A percentile compares a stretch with the other conserved stretches of the same genome.
These are phyloP conservation scores for Glaucomys volans DNA, from an alignment of 2,113 vertebrate species.

Conservation along the genomic window DNA sequence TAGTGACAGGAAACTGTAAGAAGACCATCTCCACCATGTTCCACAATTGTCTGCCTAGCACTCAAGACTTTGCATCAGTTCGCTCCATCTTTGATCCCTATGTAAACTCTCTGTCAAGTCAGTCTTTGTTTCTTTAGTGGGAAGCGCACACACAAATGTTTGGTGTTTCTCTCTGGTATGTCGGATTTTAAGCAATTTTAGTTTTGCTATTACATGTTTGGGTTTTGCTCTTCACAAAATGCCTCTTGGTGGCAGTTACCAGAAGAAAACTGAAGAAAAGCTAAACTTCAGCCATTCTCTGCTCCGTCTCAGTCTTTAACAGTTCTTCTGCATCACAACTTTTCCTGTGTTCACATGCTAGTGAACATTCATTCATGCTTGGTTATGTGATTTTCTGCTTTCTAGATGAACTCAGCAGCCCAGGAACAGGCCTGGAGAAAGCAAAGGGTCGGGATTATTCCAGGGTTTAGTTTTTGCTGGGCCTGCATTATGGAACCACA, in stretches of 20 bases:
- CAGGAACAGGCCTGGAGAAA: background rate
- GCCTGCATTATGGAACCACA: background rate
- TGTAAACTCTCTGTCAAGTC: background rate
- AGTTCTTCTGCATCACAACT: background rate
- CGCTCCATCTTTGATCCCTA: background rate
- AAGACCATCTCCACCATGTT: background rate
- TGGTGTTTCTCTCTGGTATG: conserved; percentile 35
- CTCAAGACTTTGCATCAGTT: background rate
- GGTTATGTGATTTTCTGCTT: background rate
- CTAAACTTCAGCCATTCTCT: background rate
- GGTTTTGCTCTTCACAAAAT: conserved; percentile 42
- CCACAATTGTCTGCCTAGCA: background rate
- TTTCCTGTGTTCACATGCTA: background rate
- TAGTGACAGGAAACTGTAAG: background rate
- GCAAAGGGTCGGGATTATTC: background rate
- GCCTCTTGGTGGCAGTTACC: conserved; percentile 14
- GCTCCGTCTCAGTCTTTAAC: background rate
- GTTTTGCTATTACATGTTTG: conserved; percentile 36
- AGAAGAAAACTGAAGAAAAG: conserved; percentile 31
- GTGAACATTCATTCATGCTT: background rate
- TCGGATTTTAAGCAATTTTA: background rate
- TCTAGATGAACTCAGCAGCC: background rate
- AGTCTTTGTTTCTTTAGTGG: background rate
- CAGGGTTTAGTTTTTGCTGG: background rate
- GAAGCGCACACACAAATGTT: background rate